Base-by-base conservation (phyloP, 2,797 vertebrate genomes). In the Etheostoma perlongum region DNA sequence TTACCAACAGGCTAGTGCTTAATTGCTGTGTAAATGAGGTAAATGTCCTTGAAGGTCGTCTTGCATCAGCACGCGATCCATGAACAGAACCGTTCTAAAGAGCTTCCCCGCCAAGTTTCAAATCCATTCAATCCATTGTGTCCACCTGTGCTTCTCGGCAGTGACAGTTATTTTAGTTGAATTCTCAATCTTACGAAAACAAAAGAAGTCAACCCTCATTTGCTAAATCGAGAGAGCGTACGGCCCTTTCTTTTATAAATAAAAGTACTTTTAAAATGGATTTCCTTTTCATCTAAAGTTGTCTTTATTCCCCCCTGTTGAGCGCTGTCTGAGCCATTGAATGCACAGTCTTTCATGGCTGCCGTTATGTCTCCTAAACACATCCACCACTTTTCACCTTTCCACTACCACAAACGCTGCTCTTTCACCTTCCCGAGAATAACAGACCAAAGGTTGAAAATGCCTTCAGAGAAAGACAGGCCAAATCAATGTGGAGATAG, bases 41-140 rank as follows among this genome's bases (percentile, higher is more conserved):
- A 77, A 93, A 90, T 86, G 93, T 94, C 92, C 92, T 95, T 95
- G 91, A 95, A 95, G 92, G 94, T 94, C 84, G 46, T 89, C 76
- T 84, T 90, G 87, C 72, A 84, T 83, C 88, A 85, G 76, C 71
- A 74, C 69, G 21, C 14, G 44, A 88, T 83, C 86, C 86, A 81
- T 76, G 87, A 71, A 44, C 54, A 72, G 73, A 78, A 77, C 67
- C 67, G 68, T 79, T 83, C 52, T 53, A 21, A 81, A 85, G 75
- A 76, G 74, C 67, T 53, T 79, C 72, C 30, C 51, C 67, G 49
- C 65, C 74, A 58, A 85, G 84, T 58, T 67, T 85, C 78, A 67
- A 67, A 80, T 72, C 53, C 46, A 49, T 64, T 59, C 75, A 78
- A 9, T 66, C 54, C 54, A 42, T 58, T 25, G 23, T 15, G 36